Base-by-base conservation (phyloP, 2,113 vertebrate genomes). In the Triplophysa dalaica region DNA sequence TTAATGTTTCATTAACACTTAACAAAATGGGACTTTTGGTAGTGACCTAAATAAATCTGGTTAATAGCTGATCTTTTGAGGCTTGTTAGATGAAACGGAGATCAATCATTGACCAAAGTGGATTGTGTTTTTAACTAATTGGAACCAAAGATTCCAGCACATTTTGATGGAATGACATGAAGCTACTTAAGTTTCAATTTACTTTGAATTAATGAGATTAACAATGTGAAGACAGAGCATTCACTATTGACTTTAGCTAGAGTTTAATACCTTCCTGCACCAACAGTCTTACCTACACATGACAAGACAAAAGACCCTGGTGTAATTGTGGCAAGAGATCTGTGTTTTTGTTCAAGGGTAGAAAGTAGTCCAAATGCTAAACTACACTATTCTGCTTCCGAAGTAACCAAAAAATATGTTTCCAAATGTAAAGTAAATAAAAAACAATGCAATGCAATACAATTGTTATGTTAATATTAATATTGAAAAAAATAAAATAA, bases 121-220 rank as follows among this genome's bases (percentile, higher is more conserved):
- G 63, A 75, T 75, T 74, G 26, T 66, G 68, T 24, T 63, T 68
- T 54, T 41, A 70, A 68, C 79, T 81, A 75, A 81, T 81, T 75
- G 41, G 63, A 33, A 56, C 24, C 68, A 41, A 75, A 60, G 54
- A 48, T 72, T 79, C 58, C 9, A 13, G 48, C 58, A 63, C 60
- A 19, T 70, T 68, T 22, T n/a, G 52, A 16, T 33, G 26, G 52
- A 61, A 60, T n/a, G 22, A 3, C 54, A 60, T 75, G 72, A 61
- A 52, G 62, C 64, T 26, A 48, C 38, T 60, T 33, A 50, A 60
- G n/a, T 74, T 54, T 65, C n/a, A 80, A 14, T 73, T 54, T 56
- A 74, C 33, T 74, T 73, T 50, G 45, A n/a, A 66, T 66, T 52
- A 50, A 45, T 75, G 12, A 52, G 70, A 70, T 73, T 74, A 54